Evolutionary conservation across 2,113 vertebrate genomes (phyloP).

Genomic region (Nyctibius bracteatus): DNA sequence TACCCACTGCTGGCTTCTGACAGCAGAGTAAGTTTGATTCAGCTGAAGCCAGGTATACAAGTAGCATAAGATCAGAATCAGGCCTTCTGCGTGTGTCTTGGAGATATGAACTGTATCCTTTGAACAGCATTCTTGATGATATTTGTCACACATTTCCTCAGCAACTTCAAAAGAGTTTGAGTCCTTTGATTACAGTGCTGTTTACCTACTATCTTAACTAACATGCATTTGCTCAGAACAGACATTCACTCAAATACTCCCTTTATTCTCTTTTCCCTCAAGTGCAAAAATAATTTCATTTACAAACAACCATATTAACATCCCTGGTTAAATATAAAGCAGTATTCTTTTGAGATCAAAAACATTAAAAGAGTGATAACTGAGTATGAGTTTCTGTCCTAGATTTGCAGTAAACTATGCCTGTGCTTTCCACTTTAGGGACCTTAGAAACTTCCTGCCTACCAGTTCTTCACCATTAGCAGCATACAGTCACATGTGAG

Average conservation of each 20-base stretch:
- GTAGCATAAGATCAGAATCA: background rate
- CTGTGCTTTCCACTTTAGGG: background rate
- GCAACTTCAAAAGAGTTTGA: slow-evolving; percentile 46
- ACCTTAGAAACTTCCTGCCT: background rate
- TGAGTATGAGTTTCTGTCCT: background rate
- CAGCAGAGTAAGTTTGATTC: background rate
- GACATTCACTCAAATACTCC: slow-evolving; percentile 2
- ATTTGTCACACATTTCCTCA: slow-evolving; percentile 48
- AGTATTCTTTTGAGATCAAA: slow-evolving; percentile 32
- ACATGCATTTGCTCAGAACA: slow-evolving; percentile 19
- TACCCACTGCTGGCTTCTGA: background rate
- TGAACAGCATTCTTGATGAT: slow-evolving; percentile 42
- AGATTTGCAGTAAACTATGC: background rate
- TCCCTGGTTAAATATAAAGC: background rate
- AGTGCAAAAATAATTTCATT: slow-evolving; percentile 9
- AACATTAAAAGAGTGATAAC: background rate
- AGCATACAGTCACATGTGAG: background rate
- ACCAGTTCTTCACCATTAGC: background rate
- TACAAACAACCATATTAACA: background rate
- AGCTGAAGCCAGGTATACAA: background rate
- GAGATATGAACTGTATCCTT: slow-evolving; percentile 14
- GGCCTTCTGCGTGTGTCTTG: background rate
- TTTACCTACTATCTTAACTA: slow-evolving; percentile 13
- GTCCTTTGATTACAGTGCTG: slow-evolving; percentile 35
- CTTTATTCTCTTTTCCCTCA: background rate